Evolutionary conservation across 2,797 vertebrate genomes (phyloP).

Genomic region (Carcharodon carcharias): DNA sequence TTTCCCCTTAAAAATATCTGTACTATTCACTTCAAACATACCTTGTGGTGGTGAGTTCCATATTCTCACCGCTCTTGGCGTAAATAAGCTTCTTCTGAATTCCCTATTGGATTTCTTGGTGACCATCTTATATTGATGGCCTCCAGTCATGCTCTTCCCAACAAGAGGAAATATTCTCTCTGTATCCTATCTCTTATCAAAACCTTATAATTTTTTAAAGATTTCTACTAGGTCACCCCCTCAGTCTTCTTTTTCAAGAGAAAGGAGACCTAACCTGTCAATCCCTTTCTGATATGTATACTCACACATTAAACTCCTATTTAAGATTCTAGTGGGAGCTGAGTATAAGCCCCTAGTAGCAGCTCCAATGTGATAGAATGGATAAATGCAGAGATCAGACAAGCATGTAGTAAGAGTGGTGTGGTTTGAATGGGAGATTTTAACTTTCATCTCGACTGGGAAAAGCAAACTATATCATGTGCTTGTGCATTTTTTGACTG

Average conservation of each 20-base stretch:
- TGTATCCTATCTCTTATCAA: not conserved
- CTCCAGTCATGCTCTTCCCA: not conserved
- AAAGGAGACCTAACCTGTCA: too few species aligned
- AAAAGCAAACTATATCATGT: too few species aligned
- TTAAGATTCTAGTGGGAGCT: not conserved
- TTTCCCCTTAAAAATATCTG: not conserved
- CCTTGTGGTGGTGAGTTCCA: not conserved
- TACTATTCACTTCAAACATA: not conserved
- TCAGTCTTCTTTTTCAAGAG: too few species aligned
- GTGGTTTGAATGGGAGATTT: too few species aligned
- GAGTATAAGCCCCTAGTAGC: too few species aligned
- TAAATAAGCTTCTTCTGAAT: not conserved
- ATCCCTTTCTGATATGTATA: too few species aligned
- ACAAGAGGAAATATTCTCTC: not conserved
- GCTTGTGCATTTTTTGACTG: too few species aligned
- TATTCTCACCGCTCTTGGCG: not conserved
- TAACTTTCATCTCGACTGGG: too few species aligned
- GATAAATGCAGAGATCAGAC: too few species aligned
- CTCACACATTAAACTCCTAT: not conserved
- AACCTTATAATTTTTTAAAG: not conserved
- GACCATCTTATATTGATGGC: not conserved
- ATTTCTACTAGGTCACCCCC: not conserved
- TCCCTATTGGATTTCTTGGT: not conserved
- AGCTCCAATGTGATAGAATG: too few species aligned
- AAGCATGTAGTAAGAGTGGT: too few species aligned